Percentiles rank a stretch among this genome's conserved stretches.
Evolutionary conservation across 1,140 invertebrate species (phyloP).

Genomic region (Drosophila nannoptera): DNA sequence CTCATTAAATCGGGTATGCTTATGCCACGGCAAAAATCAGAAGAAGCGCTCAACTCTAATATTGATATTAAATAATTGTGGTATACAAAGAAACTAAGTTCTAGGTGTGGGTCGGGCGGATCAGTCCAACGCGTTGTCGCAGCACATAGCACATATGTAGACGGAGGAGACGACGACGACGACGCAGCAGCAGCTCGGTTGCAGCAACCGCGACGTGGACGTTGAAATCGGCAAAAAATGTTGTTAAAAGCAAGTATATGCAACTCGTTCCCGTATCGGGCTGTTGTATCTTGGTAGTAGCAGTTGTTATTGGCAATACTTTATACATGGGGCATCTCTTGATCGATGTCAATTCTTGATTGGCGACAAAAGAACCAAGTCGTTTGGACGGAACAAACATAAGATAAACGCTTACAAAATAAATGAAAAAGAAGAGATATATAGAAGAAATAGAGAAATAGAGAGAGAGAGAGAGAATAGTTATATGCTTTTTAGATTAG

Average conservation of each 20-base stretch:
- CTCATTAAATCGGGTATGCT: background rate
- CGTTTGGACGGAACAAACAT: slow-evolving; percentile 65
- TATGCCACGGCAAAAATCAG: background rate
- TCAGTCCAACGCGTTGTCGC: slow-evolving; percentile 18
- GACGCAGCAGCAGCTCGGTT: slow-evolving; percentile 16
- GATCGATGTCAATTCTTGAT: slow-evolving; percentile 52
- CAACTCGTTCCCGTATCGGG: slow-evolving; percentile 4
- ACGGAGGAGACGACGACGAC: slow-evolving; percentile 5
- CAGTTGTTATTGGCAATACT: slow-evolving; percentile 56
- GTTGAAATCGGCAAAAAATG: slow-evolving; percentile 42
- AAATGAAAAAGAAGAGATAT: slow-evolving; percentile 68
- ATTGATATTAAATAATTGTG: slow-evolving; percentile 15
- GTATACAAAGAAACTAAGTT: slow-evolving; percentile 3
- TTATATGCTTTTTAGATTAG: slow-evolving; percentile 73
- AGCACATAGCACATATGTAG: slow-evolving; percentile 14
- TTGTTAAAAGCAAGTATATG: slow-evolving; percentile 47
- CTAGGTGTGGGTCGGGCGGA: slow-evolving; percentile 1
- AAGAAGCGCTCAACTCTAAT: background rate
- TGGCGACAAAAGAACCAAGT: slow-evolving; percentile 41
- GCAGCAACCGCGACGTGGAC: slow-evolving; percentile 24
- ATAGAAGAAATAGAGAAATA: slow-evolving; percentile 55
- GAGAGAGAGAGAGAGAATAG: slow-evolving; percentile 68
- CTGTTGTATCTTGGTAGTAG: slow-evolving; percentile 54
- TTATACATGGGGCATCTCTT: slow-evolving; percentile 63
- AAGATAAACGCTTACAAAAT: slow-evolving; percentile 63